Conservation (phyloP, 2,113 vertebrate species). For the Pungitius pungitius region DNA sequence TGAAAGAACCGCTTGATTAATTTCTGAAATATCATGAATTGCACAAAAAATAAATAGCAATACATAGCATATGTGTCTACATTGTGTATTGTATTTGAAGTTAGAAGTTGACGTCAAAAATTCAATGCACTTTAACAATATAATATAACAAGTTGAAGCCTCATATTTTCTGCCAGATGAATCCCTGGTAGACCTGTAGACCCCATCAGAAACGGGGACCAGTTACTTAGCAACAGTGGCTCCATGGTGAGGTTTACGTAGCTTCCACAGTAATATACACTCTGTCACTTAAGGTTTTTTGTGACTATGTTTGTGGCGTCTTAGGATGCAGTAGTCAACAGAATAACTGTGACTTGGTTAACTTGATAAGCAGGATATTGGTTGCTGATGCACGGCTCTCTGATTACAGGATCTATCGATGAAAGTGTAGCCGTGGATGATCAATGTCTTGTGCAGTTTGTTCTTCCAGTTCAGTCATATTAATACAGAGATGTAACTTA, state of each 20-base stretch:
- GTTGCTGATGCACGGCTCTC: conserved; percentile 34
- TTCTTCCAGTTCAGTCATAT: not conserved
- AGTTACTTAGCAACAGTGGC: conserved; percentile 47
- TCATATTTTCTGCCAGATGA: conserved; percentile 11
- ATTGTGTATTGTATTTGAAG: not conserved
- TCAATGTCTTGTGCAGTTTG: conserved; percentile 21
- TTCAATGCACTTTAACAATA: not conserved
- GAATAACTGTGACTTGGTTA: conserved; percentile 32
- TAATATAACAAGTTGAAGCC: not conserved
- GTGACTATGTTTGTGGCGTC: conserved; percentile 23
- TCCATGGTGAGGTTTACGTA: not conserved
- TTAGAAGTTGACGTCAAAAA: not conserved
- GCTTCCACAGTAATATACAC: conserved; percentile 3
- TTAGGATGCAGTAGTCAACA: too few species aligned
- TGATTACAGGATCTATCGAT: conserved; percentile 27
- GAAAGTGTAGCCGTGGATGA: conserved; percentile 38
- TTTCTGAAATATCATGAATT: not conserved
- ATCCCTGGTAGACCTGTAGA: not conserved
- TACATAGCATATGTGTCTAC: too few species aligned
- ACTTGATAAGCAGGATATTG: conserved; percentile 60
- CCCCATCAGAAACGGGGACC: not conserved
- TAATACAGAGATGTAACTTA: not conserved
- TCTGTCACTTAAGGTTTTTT: conserved; percentile 10
- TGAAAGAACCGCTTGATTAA: not conserved
- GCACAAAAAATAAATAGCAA: too few species aligned